Conservation (phyloP, 1,140 invertebrate genomes). For the Homalodisca vitripennis region DNA sequence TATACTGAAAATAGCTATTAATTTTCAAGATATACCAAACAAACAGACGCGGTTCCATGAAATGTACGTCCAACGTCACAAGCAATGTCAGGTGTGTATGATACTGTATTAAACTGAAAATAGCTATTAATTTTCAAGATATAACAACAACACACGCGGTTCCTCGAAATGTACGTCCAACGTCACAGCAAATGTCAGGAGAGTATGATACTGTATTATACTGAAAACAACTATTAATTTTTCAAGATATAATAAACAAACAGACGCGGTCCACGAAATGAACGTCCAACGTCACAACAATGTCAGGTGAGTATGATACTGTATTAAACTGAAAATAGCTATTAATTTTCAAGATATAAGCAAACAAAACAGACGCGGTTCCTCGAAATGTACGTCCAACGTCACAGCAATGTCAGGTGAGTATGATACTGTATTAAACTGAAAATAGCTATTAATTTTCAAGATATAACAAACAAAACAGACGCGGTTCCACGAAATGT, state of each 20-base stretch:
- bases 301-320: conserved; percentile 81
- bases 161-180: too few relatives aligned
- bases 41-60: too few relatives aligned
- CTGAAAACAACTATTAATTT: too few relatives aligned
- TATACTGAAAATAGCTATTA: too few relatives aligned
- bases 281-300: conserved; percentile 97
- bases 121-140: too few relatives aligned
- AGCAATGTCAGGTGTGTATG: too few relatives aligned
- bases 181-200: too few relatives aligned
- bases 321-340: conserved; percentile 90
- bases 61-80: too few relatives aligned
- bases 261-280: conserved; percentile 88
- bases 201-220: too few relatives aligned
- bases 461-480: conserved; percentile 69
- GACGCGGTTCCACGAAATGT: conserved; percentile 92
- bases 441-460: conserved; percentile 87
- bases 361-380: conserved; percentile 76
- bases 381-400: conserved; percentile 95
- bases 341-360: conserved; percentile 77
- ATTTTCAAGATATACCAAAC: too few relatives aligned
- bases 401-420: conserved; percentile 94
- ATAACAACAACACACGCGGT: too few relatives aligned
- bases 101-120: too few relatives aligned
- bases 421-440: conserved; percentile 86
- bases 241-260: conserved; percentile 68